Evolutionary conservation across 2,113 vertebrate genomes (phyloP).

Genomic region (Engystomops pustulosus): DNA sequence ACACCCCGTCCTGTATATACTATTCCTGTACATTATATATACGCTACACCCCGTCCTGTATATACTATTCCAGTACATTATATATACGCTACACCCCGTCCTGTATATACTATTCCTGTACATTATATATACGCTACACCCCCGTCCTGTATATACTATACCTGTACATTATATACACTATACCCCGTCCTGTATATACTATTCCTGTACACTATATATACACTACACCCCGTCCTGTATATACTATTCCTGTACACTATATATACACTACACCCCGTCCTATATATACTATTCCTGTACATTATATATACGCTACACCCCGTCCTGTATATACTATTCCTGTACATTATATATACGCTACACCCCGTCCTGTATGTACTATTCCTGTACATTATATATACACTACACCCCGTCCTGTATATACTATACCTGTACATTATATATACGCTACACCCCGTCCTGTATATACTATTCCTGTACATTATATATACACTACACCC

Average conservation of each 20-base stretch:
- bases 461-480: neutral
- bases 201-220: neutral
- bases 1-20: neutral
- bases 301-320: neutral
- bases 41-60: too few species aligned
- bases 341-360: neutral
- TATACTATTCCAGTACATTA: neutral
- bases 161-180: neutral
- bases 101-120: neutral
- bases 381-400: neutral
- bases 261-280: neutral
- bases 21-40: constrained; percentile 8
- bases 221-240: too few species aligned
- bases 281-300: neutral
- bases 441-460: neutral
- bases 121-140: neutral
- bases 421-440: neutral
- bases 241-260: neutral
- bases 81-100: neutral
- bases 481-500: neutral
- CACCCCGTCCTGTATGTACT: neutral
- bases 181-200: neutral
- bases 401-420: too few species aligned
- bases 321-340: neutral
- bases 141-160: neutral